These are phyloP conservation scores for Callionymus lyra DNA, from an alignment of 2,113 vertebrate species.

Conservation along the genomic window DNA sequence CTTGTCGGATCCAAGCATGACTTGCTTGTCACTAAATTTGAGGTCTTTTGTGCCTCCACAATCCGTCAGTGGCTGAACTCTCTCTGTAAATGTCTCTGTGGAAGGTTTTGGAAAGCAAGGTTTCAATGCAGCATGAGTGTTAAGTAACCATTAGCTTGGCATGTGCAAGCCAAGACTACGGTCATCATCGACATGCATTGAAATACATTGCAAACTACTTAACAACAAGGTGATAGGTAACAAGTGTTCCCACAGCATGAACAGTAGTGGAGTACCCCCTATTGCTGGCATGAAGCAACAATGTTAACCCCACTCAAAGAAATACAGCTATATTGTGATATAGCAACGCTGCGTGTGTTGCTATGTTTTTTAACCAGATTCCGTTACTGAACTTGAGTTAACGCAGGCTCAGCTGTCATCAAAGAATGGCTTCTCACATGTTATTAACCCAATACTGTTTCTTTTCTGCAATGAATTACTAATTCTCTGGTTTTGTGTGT, in stretches of 20 bases:
- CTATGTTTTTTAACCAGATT: slow-evolving; percentile 47
- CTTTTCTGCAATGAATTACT: slow-evolving; percentile 7
- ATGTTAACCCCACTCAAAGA: slow-evolving; percentile 30
- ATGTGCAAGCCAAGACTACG: slow-evolving; percentile 44
- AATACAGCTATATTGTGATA: slow-evolving; percentile 13
- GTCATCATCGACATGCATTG: slow-evolving; percentile 45
- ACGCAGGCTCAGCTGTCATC: slow-evolving; percentile 43
- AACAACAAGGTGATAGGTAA: slow-evolving; percentile 9
- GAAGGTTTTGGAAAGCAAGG: slow-evolving; percentile 46
- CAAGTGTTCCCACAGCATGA: slow-evolving; percentile 47
- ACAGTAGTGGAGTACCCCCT: slow-evolving; percentile 26
- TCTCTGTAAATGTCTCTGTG: slow-evolving; percentile 42
- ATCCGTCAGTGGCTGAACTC: slow-evolving; percentile 35
- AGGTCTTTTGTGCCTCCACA: slow-evolving; percentile 2
- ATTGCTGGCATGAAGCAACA: slow-evolving; percentile 57
- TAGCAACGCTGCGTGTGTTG: slow-evolving; percentile 60
- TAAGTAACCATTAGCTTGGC: slow-evolving; percentile 38
- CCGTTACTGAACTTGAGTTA: slow-evolving; percentile 61
- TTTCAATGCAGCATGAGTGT: slow-evolving; percentile 64
- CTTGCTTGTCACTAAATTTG: too few relatives aligned
- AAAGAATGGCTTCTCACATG: slow-evolving; percentile 44
- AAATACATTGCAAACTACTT: slow-evolving; percentile 42
- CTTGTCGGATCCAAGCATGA: too few relatives aligned
- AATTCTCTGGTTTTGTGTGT: slow-evolving; percentile 26
- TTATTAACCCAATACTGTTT: slow-evolving; percentile 31